phyloP scores from a whole-genome alignment of 2,888 invertebrate species.

The Mesorhabditis spiculigera region DNA sequence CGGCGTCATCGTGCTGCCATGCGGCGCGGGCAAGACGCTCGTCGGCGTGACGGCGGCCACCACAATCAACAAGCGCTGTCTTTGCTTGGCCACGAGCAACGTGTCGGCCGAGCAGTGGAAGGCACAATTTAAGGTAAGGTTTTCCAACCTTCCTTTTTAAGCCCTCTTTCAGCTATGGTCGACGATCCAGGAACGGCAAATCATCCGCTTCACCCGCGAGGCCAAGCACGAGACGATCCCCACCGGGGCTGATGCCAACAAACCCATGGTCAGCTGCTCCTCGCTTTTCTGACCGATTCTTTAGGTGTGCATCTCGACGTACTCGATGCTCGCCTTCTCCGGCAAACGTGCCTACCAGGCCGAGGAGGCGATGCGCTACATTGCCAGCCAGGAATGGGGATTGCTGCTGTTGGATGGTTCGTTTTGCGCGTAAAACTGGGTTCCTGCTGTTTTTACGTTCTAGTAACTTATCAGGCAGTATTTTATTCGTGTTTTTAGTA shows the following conservation, averaged over 20 bases:
- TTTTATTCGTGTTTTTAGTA: no score
- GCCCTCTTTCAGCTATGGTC: slow-evolving; percentile 35
- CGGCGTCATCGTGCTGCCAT: slow-evolving; percentile 93
- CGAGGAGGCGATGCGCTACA: slow-evolving; percentile 98
- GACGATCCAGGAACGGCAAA: slow-evolving; percentile 76
- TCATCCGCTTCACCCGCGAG: slow-evolving; percentile 86
- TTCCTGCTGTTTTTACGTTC: no score
- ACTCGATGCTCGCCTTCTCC: slow-evolving; percentile 98
- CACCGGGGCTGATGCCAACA: slow-evolving; percentile 93
- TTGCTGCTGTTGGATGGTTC: slow-evolving; percentile 83
- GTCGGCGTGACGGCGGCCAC: slow-evolving; percentile 99
- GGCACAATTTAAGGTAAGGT: slow-evolving; percentile 70
- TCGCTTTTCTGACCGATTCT: background rate
- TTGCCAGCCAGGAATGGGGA: slow-evolving; percentile 98
- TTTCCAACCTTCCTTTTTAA: background rate
- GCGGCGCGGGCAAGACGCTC: slow-evolving; percentile 81
- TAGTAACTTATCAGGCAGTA: no score
- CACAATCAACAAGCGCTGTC: slow-evolving; percentile 92
- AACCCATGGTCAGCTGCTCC: slow-evolving; percentile 60
- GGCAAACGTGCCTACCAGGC: slow-evolving; percentile 97
- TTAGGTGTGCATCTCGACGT: slow-evolving; percentile 72
- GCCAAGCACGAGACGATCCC: slow-evolving; percentile 47
- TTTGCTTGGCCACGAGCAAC: slow-evolving; percentile 90
- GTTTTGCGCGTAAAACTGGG: no score
- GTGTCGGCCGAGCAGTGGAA: slow-evolving; percentile 99